Evolutionary conservation across 2,113 vertebrate species (phyloP).

Genomic region (Apodemus sylvaticus): DNA sequence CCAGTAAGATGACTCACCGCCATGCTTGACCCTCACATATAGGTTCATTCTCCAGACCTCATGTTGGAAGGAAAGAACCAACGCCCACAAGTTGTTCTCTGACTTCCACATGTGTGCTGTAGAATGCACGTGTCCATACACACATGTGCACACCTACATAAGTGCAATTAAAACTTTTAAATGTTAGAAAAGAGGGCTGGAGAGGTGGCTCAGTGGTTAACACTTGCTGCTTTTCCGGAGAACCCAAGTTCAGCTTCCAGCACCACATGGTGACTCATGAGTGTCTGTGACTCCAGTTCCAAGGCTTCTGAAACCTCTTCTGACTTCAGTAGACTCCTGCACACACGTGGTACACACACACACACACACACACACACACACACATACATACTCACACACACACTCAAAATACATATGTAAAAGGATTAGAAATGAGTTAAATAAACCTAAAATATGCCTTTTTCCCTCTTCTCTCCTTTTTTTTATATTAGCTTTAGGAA

Average conservation of each 20-base stretch:
- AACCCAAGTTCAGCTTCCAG: background rate
- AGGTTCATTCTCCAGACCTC: background rate
- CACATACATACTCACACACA: background rate
- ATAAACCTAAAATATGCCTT: background rate
- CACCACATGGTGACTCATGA: background rate
- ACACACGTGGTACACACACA: background rate
- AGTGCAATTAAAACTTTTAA: background rate
- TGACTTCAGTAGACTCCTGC: background rate
- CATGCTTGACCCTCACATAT: no score
- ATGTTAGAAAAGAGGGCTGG: background rate
- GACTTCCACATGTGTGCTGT: background rate
- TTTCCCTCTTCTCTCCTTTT: background rate
- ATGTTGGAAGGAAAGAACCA: background rate
- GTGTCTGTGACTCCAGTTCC: background rate
- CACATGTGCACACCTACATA: background rate
- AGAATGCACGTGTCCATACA: no score
- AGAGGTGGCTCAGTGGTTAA: background rate
- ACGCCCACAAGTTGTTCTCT: background rate
- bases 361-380: background rate
- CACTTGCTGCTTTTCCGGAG: background rate
- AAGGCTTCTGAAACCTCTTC: background rate
- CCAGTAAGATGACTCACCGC: background rate
- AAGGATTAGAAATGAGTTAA: constrained; percentile 17
- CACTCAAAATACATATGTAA: background rate
- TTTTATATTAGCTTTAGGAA: background rate